A percentile compares a stretch with the other conserved stretches of the same genome.
phyloP scores from a whole-genome alignment of 2,113 vertebrate species.

The Herpailurus yagouaroundi region DNA sequence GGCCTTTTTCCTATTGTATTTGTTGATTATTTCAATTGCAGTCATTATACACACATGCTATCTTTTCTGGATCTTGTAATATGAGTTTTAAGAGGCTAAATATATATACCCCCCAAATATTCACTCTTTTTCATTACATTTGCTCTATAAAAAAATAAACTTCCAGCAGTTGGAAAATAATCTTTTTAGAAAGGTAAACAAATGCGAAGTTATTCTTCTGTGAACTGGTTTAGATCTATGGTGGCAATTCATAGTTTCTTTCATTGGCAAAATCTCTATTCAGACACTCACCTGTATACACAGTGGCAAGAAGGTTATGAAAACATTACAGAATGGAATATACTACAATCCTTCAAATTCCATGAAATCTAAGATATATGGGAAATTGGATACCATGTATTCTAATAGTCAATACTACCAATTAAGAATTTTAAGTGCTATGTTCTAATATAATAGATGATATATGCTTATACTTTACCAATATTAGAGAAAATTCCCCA shows the following conservation, averaged over 20 bases:
- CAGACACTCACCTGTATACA: not conserved
- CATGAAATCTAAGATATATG: conserved; percentile 24
- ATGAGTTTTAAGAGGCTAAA: not conserved
- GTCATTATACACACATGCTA: not conserved
- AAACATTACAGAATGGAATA: not conserved
- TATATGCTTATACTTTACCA: not conserved
- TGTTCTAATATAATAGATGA: conserved; percentile 17
- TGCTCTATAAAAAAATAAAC: conserved; percentile 38
- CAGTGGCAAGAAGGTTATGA: conserved; percentile 31
- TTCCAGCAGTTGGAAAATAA: conserved; percentile 20
- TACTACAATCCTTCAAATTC: not conserved
- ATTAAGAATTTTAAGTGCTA: not conserved
- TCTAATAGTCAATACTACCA: not conserved
- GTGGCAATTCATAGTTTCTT: conserved; percentile 6
- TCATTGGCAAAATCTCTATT: not conserved
- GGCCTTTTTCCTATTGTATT: not conserved
- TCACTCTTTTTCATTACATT: not conserved
- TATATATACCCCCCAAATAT: not conserved
- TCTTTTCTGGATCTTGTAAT: conserved; percentile 33
- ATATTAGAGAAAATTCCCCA: not conserved
- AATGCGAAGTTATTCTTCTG: not conserved
- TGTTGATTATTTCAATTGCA: not conserved
- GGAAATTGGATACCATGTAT: not conserved
- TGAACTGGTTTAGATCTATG: not conserved
- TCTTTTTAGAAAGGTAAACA: not conserved